phyloP scores from a whole-genome alignment of 2,797 vertebrate species.

The Pseudochromis fuscus region DNA sequence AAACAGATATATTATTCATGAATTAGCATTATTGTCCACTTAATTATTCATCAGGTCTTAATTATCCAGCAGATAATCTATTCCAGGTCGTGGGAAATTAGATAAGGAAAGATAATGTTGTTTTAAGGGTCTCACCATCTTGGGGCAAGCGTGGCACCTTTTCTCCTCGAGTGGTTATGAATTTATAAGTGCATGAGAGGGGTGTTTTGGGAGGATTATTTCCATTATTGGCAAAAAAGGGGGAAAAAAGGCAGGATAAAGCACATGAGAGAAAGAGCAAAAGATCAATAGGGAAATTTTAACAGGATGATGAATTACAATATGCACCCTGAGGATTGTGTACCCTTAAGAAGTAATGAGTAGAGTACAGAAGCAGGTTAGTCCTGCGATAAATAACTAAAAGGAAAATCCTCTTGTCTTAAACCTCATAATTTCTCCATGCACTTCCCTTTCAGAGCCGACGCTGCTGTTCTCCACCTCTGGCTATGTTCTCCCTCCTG shows the following conservation, averaged over 20 bases:
- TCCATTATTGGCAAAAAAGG: conserved; percentile 1
- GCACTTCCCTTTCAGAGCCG: background rate
- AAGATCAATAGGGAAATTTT: conserved; percentile 36
- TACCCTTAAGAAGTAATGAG: conserved; percentile 38
- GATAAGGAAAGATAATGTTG: conserved; percentile 61
- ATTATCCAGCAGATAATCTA: conserved; percentile 72
- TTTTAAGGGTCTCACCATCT: conserved; percentile 47
- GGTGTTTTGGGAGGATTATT: conserved; percentile 14
- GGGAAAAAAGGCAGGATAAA: conserved; percentile 2
- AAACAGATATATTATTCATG: conserved; percentile 82
- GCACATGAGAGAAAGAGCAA: conserved; percentile 48
- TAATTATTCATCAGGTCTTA: conserved; percentile 83
- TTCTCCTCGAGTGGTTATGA: conserved; percentile 21
- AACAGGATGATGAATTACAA: conserved; percentile 60
- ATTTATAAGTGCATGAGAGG: conserved; percentile 26
- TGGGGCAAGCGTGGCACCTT: conserved; percentile 13
- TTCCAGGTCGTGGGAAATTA: conserved; percentile 71
- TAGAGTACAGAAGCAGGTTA: background rate
- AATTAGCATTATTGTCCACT: conserved; percentile 81
- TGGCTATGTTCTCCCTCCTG: conserved; percentile 33
- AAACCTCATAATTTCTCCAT: conserved; percentile 4
- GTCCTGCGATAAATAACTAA: background rate
- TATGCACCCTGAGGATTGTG: conserved; percentile 43
- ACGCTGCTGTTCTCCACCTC: conserved; percentile 33
- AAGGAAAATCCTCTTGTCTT: conserved; percentile 7